A percentile compares a stretch with the other conserved stretches of the same genome.
phyloP scores from a whole-genome alignment of 2,113 vertebrate species.

The Embiotoca jacksoni region DNA sequence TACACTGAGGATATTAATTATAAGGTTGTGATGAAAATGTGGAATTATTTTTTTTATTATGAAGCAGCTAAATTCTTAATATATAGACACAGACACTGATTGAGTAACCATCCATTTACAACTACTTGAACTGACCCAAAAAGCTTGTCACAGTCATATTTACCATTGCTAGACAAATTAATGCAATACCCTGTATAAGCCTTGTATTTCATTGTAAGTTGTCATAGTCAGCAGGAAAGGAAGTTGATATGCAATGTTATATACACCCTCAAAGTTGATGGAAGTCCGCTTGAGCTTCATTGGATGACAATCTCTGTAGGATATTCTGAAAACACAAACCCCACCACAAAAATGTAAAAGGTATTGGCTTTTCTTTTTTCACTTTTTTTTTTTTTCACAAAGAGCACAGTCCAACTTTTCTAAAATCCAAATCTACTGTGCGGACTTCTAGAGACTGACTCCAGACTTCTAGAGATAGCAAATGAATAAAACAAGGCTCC shows the following conservation, averaged over 20 bases:
- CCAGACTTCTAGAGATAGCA: constrained; percentile 67
- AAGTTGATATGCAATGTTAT: too few species aligned
- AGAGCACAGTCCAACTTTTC: constrained; percentile 39
- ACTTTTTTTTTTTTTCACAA: constrained; percentile 23
- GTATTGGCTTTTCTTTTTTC: neutral
- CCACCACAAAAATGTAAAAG: neutral
- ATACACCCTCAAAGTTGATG: too few species aligned
- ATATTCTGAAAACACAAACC: neutral
- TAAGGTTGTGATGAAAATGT: neutral
- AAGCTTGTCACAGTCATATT: neutral
- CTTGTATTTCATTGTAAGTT: neutral
- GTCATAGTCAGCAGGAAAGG: neutral
- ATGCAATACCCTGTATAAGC: neutral
- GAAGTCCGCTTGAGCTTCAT: neutral
- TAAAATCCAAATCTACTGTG: constrained; percentile 33
- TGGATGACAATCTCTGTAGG: neutral
- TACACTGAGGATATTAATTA: neutral
- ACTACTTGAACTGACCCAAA: neutral
- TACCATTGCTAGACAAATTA: neutral
- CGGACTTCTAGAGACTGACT: constrained; percentile 61
- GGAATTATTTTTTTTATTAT: too few species aligned
- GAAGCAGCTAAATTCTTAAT: neutral
- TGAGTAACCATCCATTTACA: neutral
- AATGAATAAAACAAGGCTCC: constrained; percentile 84
- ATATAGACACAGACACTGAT: neutral